Percentiles rank a stretch among this genome's conserved stretches.
These are phyloP conservation scores for Pocota personata DNA, from an alignment of 2,888 invertebrate species.

Conservation along the genomic window DNA sequence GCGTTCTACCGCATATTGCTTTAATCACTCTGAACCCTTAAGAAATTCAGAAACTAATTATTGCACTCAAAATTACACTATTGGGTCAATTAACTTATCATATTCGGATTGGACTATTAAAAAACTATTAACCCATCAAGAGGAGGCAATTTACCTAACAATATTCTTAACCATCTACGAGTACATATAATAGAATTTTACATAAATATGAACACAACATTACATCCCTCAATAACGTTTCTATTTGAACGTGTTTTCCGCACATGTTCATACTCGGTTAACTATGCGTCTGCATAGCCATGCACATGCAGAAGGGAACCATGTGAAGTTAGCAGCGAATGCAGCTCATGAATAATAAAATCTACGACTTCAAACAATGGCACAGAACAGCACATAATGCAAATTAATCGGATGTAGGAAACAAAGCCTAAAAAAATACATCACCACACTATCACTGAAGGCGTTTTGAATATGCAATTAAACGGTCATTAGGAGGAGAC, in stretches of 20 bases:
- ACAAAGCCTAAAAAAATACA: slow-evolving; percentile 1
- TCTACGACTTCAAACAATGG: slow-evolving; percentile 27
- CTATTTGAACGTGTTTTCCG: not conserved
- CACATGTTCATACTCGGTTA: not conserved
- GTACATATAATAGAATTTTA: not conserved
- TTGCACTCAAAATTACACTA: not conserved
- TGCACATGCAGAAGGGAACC: slow-evolving; percentile 7
- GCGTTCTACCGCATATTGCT: too few species aligned
- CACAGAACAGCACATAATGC: slow-evolving; percentile 29
- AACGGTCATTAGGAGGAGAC: slow-evolving; percentile 48
- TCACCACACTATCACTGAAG: slow-evolving; percentile 6
- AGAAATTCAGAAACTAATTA: not conserved
- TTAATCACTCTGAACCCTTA: not conserved
- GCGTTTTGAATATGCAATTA: slow-evolving; percentile 13
- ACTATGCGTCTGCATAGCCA: not conserved
- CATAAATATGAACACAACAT: not conserved
- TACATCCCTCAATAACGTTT: not conserved
- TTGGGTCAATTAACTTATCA: not conserved
- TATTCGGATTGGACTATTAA: not conserved
- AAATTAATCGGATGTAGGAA: slow-evolving; percentile 54
- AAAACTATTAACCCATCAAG: not conserved
- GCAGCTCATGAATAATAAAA: slow-evolving; percentile 32
- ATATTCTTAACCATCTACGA: not conserved
- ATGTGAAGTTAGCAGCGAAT: not conserved
- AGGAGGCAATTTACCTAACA: not conserved